These are phyloP conservation scores for Tauraco hartlaubi DNA, from an alignment of 2,797 vertebrate species.

Conservation along the genomic window DNA sequence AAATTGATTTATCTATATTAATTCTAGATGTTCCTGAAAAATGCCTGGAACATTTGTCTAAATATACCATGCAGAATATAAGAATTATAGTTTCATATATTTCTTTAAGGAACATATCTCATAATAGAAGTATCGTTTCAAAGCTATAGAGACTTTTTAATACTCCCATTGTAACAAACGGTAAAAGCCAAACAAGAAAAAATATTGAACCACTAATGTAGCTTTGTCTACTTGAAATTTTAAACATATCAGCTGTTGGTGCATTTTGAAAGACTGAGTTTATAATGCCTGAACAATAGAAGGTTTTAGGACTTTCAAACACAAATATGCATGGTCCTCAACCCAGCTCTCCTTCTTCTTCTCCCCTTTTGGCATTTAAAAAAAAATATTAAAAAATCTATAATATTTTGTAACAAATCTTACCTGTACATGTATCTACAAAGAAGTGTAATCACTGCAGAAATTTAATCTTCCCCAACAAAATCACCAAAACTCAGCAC, in stretches of 20 bases:
- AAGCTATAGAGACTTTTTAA: neutral
- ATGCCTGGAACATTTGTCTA: neutral
- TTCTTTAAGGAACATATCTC: neutral
- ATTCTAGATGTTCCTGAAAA: neutral
- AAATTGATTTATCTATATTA: neutral
- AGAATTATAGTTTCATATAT: neutral
- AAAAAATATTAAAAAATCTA: neutral
- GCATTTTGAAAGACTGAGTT: neutral
- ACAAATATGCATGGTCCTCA: accelerated
- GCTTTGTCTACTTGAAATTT: neutral
- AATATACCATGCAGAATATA: neutral
- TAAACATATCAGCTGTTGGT: neutral
- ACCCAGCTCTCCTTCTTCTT: neutral
- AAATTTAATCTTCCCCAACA: neutral
- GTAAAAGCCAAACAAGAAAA: neutral
- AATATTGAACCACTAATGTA: neutral
- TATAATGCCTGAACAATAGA: neutral
- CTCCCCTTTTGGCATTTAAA: neutral
- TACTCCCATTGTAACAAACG: neutral
- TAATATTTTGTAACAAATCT: neutral
- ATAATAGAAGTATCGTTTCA: neutral
- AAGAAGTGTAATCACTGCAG: neutral
- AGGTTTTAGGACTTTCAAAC: neutral
- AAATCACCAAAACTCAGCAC: neutral
- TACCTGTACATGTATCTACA: neutral